phyloP scores from a whole-genome alignment of 2,797 vertebrate species.

The Sebastes paucispinis region DNA sequence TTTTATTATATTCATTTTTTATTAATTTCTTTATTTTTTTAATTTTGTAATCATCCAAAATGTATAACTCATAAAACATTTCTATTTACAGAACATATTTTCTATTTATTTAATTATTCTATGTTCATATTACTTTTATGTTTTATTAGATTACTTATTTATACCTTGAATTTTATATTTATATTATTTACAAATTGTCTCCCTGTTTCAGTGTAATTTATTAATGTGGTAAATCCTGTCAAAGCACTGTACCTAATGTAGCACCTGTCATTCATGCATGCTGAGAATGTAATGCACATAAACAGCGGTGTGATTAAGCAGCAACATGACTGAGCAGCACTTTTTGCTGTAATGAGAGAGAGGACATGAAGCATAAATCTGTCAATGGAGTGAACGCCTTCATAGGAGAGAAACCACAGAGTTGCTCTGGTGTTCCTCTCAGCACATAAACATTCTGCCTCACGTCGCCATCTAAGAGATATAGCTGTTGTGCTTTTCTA shows the following conservation, averaged over 20 bases:
- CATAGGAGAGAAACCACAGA: slow-evolving; percentile 15
- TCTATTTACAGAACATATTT: background rate
- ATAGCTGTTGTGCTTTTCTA: slow-evolving; percentile 72
- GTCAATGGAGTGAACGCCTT: slow-evolving; percentile 12
- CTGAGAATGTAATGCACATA: background rate
- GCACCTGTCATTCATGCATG: background rate
- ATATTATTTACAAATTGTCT: background rate
- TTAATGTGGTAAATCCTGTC: background rate
- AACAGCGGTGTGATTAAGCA: slow-evolving; percentile 15
- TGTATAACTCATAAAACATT: background rate
- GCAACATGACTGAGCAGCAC: slow-evolving; percentile 5
- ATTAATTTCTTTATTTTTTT: too few relatives aligned
- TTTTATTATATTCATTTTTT: too few relatives aligned
- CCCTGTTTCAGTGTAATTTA: too few relatives aligned
- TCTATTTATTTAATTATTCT: background rate
- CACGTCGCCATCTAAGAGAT: slow-evolving; percentile 44
- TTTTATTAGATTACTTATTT: background rate
- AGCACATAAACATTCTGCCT: slow-evolving; percentile 48
- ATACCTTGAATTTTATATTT: background rate
- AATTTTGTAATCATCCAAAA: background rate
- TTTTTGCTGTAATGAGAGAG: slow-evolving; percentile 7
- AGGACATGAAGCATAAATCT: slow-evolving; percentile 28
- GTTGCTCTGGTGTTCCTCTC: slow-evolving; percentile 15
- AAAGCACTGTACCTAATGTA: background rate
- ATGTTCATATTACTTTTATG: background rate